These are phyloP conservation scores for Pelmatolapia mariae DNA, from an alignment of 2,113 vertebrate genomes.

Conservation along the genomic window DNA sequence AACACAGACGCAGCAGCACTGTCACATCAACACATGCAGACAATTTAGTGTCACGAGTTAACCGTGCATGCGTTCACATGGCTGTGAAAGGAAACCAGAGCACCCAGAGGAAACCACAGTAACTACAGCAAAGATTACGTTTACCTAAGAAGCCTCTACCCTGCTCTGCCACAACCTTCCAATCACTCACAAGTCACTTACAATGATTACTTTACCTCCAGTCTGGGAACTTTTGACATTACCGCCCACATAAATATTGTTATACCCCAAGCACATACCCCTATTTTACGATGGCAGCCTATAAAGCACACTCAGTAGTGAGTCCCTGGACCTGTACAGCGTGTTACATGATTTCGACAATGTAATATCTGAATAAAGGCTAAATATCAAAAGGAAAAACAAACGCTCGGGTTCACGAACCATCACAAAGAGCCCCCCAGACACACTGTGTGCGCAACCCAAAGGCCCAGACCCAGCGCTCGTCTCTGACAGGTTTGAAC, in stretches of 20 bases:
- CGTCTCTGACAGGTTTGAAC: background rate
- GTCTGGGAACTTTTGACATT: background rate
- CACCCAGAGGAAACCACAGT: background rate
- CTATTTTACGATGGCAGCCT: background rate
- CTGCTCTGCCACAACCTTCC: background rate
- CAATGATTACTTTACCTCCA: background rate
- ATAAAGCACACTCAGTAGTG: background rate
- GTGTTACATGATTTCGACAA: background rate
- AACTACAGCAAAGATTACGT: background rate
- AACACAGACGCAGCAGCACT: background rate
- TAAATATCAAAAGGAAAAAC: background rate
- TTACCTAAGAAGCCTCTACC: background rate
- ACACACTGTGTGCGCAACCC: background rate
- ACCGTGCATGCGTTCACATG: rapidly evolving
- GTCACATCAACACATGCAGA: background rate
- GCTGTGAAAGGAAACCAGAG: background rate
- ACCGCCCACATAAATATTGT: background rate
- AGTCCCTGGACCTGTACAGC: rapidly evolving
- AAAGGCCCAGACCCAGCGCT: background rate
- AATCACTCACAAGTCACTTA: background rate
- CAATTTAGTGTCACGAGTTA: background rate
- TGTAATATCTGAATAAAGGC: background rate
- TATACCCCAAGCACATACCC: background rate
- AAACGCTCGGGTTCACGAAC: background rate
- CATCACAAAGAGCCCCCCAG: rapidly evolving